Evolutionary conservation across 1,140 invertebrate species (phyloP), one percentile per base, ranked within the genome.

Genomic region (Nautilus pompilius): DNA sequence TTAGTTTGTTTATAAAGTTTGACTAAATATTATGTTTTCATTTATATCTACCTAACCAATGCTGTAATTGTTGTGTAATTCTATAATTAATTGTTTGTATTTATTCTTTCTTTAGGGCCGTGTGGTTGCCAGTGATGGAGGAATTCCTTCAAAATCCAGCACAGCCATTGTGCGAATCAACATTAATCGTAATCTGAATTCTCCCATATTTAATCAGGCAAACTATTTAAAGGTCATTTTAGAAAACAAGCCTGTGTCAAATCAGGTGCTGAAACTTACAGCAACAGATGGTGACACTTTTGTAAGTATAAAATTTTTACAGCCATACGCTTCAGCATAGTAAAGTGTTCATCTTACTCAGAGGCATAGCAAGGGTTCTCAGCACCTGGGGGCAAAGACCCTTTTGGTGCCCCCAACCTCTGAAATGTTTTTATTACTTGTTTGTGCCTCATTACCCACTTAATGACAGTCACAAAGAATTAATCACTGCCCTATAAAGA

Each of bases 131-230:
- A 62, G 26, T 29, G 78, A 80, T 60, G 63, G 66, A 46, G 75
- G 75, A 17, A 65, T 59, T n/a, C 77, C 75, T 5, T 57, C 77
- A 5, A 66, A 66, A 20, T 69, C 68, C 34, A 71, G 74, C n/a
- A 73, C 68, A n/a, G 73, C 71, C 0, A 62, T 65, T 17, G 65
- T 67, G 8, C 66, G 26, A 4, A 72, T 80, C 48, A 68, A 66
- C 32, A 71, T 80, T 17, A 62, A 67, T 20, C 60, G 75, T 1
- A 98, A 98, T 79, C 93, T 96, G 77, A 93, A 96, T 81, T 83
- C 88, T 1, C 95, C 95, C 0, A 86, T 90, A 65, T 74, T 76
- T 51, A 54, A 28, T 22, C 45, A 33, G 0, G 2, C n/a, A 8
- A 54, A 28, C 26, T 78, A 77, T 48, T 32, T 60, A 15, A 28